A percentile compares a stretch with the other conserved stretches of the same genome.
These are phyloP conservation scores for Drusus annulatus DNA, from an alignment of 1,140 invertebrate species.

Conservation along the genomic window DNA sequence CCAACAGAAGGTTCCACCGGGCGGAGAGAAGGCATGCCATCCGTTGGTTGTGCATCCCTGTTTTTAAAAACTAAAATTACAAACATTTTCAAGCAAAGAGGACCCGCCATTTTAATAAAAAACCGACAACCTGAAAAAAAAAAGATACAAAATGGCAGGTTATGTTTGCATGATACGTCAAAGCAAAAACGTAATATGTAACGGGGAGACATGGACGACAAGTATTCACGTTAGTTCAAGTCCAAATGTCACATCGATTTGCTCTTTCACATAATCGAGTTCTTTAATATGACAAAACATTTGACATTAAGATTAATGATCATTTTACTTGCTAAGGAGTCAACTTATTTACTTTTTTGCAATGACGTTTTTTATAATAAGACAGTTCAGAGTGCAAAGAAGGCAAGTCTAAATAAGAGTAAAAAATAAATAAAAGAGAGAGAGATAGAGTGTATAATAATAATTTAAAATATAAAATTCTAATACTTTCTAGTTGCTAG, in stretches of 20 bases:
- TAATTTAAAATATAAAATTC: too few species aligned
- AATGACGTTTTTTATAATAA: neutral
- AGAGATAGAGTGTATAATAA: too few species aligned
- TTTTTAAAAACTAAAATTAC: conserved; percentile 18
- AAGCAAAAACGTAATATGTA: too few species aligned
- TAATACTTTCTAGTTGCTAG: too few species aligned
- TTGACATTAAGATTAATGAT: too few species aligned
- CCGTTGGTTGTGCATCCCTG: conserved; percentile 1
- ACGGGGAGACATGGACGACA: too few species aligned
- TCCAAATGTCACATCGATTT: too few species aligned
- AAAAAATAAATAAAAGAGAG: neutral
- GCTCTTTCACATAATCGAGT: too few species aligned
- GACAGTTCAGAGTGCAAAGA: conserved; percentile 18
- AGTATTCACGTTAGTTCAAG: too few species aligned
- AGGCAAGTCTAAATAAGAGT: conserved; percentile 8
- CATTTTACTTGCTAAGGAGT: neutral
- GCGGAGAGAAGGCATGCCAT: neutral
- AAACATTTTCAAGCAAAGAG: neutral
- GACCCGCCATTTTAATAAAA: conserved; percentile 5
- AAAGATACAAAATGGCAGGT: too few species aligned
- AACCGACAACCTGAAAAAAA: conserved; percentile 1
- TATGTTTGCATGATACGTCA: too few species aligned
- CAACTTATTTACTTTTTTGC: neutral
- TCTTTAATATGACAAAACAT: too few species aligned
- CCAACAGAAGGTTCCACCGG: neutral